phyloP scores from a whole-genome alignment of 2,113 vertebrate species.

The Barbus barbus region DNA sequence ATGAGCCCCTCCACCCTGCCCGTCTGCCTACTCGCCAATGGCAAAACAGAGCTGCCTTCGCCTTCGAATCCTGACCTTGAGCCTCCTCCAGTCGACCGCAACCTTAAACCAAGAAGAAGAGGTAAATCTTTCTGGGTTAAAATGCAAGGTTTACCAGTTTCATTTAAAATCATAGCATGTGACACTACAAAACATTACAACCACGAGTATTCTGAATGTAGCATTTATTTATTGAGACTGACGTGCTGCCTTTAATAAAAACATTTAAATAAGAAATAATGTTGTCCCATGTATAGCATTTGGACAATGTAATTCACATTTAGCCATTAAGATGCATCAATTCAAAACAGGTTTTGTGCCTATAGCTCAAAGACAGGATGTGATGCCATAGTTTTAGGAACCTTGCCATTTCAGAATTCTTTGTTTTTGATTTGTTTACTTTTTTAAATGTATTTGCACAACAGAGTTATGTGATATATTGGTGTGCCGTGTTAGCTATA shows the following conservation, averaged over 20 bases:
- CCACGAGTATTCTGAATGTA: neutral
- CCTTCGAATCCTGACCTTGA: slow-evolving; percentile 74
- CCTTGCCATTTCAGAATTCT: slow-evolving; percentile 8
- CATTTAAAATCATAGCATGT: too few species aligned
- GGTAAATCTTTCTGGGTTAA: slow-evolving; percentile 69
- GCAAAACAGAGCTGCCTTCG: slow-evolving; percentile 71
- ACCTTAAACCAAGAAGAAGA: slow-evolving; percentile 92
- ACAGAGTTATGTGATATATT: neutral
- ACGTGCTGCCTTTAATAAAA: neutral
- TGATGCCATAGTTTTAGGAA: neutral
- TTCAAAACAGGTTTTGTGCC: neutral
- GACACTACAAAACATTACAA: neutral
- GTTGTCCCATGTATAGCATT: neutral
- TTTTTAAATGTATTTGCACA: neutral
- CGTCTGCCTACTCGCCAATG: slow-evolving; percentile 62
- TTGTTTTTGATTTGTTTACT: neutral
- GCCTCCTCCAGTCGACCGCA: slow-evolving; percentile 91
- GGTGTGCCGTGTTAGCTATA: neutral
- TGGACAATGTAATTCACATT: neutral
- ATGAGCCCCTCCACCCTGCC: slow-evolving; percentile 81
- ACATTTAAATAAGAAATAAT: neutral
- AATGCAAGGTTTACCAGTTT: neutral
- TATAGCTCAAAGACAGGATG: neutral
- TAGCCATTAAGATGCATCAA: neutral
- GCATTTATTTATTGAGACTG: neutral